Evolutionary conservation across 2,888 invertebrate species (phyloP), one percentile per base, ranked within the genome.

Genomic region (Eristalinus sepulchralis): DNA sequence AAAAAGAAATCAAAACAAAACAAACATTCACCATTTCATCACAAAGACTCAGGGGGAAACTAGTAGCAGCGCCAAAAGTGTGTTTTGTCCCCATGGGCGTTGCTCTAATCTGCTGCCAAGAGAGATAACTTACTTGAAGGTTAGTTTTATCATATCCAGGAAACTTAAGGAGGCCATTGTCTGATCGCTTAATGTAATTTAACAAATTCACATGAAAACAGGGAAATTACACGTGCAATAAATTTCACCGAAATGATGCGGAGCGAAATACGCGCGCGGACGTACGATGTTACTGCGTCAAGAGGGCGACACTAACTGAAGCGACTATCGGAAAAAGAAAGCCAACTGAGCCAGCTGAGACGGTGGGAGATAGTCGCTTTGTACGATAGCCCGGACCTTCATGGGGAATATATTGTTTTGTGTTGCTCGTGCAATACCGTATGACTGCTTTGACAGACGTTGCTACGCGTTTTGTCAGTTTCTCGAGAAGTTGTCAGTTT

Each of bases 161-260:
- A 83, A 80, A 71, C 83, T 60, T 0, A 83, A 36, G 9, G 75
- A 9, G n/a, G 60, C 20, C 83, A 83, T 83, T n/a, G n/a, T 47
- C 8, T 17, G 17, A 47, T 47, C 47, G 1, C 8, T 47, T 8
- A 47, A 17, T 47, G n/a, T 8, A 6, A 9, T n/a, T 27, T 8
- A 47, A 17, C 5, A 47, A 17, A 47, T 47, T 47, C 47, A 47
- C 17, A 17, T 17, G 47, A 47, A 47, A 47, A 47, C 47, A 47
- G 27, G 17, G 4, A 1, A 47, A 17, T 17, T 47, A 47, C 47
- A 47, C 47, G 47, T 47, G 47, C 47, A 47, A 0, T 8, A 17
- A 17, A 47, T 47, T 47, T 47, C 47, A 47, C 47, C 47, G 47
- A 17, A 47, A 8, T 8, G 17, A 1, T 47, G 17, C 17, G 47